Conservation (phyloP, 2,888 invertebrate species). For the Palloptera scutellata region DNA sequence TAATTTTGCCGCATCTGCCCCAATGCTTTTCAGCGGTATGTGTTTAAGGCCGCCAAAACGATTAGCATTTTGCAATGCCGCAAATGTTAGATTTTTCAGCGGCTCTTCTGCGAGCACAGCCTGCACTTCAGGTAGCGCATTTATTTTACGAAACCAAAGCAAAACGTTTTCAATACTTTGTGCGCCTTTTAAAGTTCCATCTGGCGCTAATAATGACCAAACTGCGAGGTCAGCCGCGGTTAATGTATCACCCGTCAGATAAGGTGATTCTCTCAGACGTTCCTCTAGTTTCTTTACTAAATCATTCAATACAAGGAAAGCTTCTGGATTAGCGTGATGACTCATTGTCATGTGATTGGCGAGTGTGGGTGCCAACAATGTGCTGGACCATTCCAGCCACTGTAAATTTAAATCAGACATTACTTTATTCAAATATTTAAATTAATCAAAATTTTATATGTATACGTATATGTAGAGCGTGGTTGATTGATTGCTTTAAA, state of each 20-base stretch:
- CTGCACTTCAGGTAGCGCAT: constrained; percentile 68
- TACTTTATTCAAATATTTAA: background rate
- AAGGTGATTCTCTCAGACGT: constrained; percentile 66
- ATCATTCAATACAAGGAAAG: constrained; percentile 68
- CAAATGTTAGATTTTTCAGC: constrained; percentile 56
- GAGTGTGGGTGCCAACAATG: constrained; percentile 69
- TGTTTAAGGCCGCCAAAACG: constrained; percentile 65
- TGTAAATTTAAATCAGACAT: constrained; percentile 50
- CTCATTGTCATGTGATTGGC: constrained; percentile 66
- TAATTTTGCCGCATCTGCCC: constrained; percentile 57
- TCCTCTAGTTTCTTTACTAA: constrained; percentile 70
- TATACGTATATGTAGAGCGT: background rate
- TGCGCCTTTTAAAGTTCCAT: constrained; percentile 70
- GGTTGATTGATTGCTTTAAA: no score
- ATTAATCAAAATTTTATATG: background rate
- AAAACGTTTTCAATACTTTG: constrained; percentile 67
- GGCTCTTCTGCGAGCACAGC: constrained; percentile 59
- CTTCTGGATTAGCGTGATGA: constrained; percentile 66
- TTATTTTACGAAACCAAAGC: constrained; percentile 71
- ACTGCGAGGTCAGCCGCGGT: constrained; percentile 76
- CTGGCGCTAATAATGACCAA: constrained; percentile 78
- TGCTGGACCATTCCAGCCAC: constrained; percentile 76
- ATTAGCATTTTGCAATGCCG: constrained; percentile 65
- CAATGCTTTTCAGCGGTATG: constrained; percentile 58
- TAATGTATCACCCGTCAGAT: constrained; percentile 70